These are phyloP conservation scores for Venusia cambrica DNA, from an alignment of 2,888 invertebrate genomes.

Conservation along the genomic window DNA sequence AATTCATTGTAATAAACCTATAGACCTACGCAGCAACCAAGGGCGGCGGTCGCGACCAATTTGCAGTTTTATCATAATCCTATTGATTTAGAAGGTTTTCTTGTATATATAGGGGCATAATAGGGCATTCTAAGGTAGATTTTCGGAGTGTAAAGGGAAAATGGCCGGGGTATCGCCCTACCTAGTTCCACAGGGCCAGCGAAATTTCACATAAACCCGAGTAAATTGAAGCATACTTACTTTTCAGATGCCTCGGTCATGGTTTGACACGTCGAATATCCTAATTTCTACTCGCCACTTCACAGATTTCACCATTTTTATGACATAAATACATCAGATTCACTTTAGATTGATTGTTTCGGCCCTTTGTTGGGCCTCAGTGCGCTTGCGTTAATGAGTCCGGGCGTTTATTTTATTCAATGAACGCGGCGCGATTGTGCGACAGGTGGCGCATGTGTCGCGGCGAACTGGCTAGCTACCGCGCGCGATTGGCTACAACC, in stretches of 20 bases:
- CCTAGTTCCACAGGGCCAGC: slow-evolving; percentile 64
- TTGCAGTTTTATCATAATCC: slow-evolving; percentile 35
- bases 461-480: slow-evolving; percentile 42
- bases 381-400: slow-evolving; percentile 76
- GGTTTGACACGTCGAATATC: slow-evolving; percentile 91
- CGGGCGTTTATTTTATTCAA: slow-evolving; percentile 74
- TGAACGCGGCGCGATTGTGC: slow-evolving; percentile 64
- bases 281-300: slow-evolving; percentile 91
- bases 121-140: slow-evolving; percentile 10
- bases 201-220: slow-evolving; percentile 49
- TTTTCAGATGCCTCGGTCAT: slow-evolving; percentile 96
- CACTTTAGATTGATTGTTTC: slow-evolving; percentile 75
- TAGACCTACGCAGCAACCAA: slow-evolving; percentile 59
- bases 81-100: slow-evolving; percentile 3
- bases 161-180: slow-evolving; percentile 76
- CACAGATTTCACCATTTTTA: slow-evolving; percentile 92
- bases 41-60: slow-evolving; percentile 66
- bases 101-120: neutral
- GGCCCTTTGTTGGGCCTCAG: slow-evolving; percentile 80
- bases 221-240: slow-evolving; percentile 83
- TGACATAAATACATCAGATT: slow-evolving; percentile 87
- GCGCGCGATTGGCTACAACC: slow-evolving; percentile 46
- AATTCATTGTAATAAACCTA: slow-evolving; percentile 72
- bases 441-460: slow-evolving; percentile 74
- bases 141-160: slow-evolving; percentile 58